Evolutionary conservation across 2,888 invertebrate genomes (phyloP).

Genomic region (Philereme vetulata): DNA sequence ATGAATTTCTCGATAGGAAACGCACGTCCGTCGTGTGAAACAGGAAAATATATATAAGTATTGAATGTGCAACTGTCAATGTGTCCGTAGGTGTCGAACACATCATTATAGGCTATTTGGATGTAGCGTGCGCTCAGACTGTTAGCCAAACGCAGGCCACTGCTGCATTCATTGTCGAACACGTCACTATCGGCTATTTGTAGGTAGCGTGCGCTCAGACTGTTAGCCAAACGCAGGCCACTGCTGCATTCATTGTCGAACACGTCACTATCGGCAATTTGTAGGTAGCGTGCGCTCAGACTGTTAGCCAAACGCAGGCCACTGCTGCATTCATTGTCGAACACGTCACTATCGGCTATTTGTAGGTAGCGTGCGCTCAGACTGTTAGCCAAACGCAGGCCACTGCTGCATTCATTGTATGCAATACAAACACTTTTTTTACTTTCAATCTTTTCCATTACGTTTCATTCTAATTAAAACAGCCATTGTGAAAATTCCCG

Average conservation of each 20-base stretch:
- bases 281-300: conserved; percentile 47
- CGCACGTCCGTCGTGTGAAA: conserved; percentile 4
- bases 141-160: no score
- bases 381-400: conserved; percentile 48
- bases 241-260: no score
- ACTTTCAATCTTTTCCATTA: conserved; percentile 56
- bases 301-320: conserved; percentile 49
- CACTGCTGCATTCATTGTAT: conserved; percentile 54
- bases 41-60: conserved; percentile 8
- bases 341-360: conserved; percentile 24
- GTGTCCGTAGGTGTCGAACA: conserved; percentile 5
- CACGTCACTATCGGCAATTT: conserved; percentile 24
- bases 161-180: neutral
- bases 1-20: conserved; percentile 8
- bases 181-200: neutral
- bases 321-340: conserved; percentile 53
- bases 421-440: conserved; percentile 57
- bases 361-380: conserved; percentile 47
- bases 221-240: no score
- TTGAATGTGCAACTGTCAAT: conserved; percentile 14
- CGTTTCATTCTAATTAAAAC: conserved; percentile 62
- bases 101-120: neutral
- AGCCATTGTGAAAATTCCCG: conserved; percentile 66
- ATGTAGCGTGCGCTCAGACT: no score
- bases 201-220: no score